Evolutionary conservation across 2,113 vertebrate species (phyloP), one percentile per base, ranked within the genome.

Genomic region (Strigops habroptila): DNA sequence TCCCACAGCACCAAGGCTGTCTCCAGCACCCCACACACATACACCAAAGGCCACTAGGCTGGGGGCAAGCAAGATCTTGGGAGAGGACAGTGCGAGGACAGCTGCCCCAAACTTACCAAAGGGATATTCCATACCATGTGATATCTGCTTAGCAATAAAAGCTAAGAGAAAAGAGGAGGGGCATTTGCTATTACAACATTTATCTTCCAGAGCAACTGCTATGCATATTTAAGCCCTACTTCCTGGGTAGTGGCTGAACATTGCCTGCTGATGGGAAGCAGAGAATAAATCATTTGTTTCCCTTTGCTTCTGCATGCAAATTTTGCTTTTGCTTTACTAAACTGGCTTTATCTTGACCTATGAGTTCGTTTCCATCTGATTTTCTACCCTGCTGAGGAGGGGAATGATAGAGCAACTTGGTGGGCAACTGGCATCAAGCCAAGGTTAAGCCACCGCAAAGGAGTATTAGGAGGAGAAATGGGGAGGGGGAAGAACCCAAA

Each of bases 161-260:
- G 14, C 46, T 37, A 37, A 4, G 3, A 41, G 5, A 77, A 63
- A 41, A 33, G 28, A 64, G 12, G 8, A 43, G 5, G 1, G 9
- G 7, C 8, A 15, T 37, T 43, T 6, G 1, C 44, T 76, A 81
- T 19, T 30, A 49, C 4, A 5, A 59, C 7, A 5, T 37, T 73
- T 24, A n/a, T 41, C 51, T 76, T 80, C 21, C 21, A 55, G 63
- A 90, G 24, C 14, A 0, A 8, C 12, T 5, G 1, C 28, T 75
- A 41, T 0, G 0, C 3, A 5, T 37, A 12, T 35, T 59, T 22
- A 74, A 88, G 46, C 9, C 27, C 53, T 75, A 10, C 39, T 79
- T 55, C 46, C 41, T 2, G 10, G 24, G 39, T 70, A 63, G 33
- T 3, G 3, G 28, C 25, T 24, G 30, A 24, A 76, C 41, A 67